Evolutionary conservation across 2,797 vertebrate species (phyloP), one percentile per base, ranked within the genome.

Genomic region (Enteromius radiatus): DNA sequence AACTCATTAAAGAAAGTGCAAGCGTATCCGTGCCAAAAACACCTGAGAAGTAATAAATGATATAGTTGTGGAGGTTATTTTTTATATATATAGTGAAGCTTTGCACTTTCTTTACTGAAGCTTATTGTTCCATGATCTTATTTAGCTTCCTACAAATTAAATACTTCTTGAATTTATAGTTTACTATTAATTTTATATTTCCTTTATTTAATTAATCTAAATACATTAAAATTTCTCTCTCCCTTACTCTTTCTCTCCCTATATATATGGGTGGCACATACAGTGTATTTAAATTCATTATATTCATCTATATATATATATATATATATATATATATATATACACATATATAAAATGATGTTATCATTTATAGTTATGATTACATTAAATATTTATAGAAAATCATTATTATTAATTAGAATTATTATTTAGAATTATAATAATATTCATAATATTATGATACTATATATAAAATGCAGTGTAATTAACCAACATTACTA

Each of bases 1-100:
- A 31, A 76, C 69, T 84, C 90, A 92, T 93, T 89, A 82, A 71
- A 47, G 36, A 79, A 86, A 93, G 91, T 92, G 89, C 88, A 85
- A 56, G 86, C 77, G 79, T 26, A 36, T 43, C 41, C 9, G 14
- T 17, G 78, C 54, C 41, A 80, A 19, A 59, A 33, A 33, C 69
- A 63, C 54, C 43, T 80, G 52, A 80, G 10, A 10, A 17, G 6
- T 56, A 26, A 69, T 33, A 70, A 71, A 61, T 9, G 38, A 31
- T 26, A 61, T 3, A 33, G 38, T 23, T 45, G 47, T 47, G 15
- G 28, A 69, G 33, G 10, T 21, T 26, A 5, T 38, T 38, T 75
- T n/a, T 23, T 36, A 36, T 43, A 45, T 45, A 45, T 17, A 38
- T 5, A 63, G 28, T 17, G 31, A 63, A 3, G 14, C 26, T 31